Conservation (phyloP, 2,113 vertebrate species). For the Siniperca chuatsi region DNA sequence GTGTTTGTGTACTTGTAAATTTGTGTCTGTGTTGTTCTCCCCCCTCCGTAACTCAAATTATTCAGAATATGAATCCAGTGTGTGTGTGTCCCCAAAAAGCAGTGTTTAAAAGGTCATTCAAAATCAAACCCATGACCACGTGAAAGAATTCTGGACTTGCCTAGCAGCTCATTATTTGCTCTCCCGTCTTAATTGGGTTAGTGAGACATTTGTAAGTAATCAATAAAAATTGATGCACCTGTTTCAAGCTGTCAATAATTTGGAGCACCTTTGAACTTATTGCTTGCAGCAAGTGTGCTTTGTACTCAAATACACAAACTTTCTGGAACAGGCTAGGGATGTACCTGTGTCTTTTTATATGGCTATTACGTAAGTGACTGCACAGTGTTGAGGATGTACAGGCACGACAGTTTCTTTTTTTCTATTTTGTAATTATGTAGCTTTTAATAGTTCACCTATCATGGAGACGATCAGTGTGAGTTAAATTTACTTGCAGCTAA, state of each 20-base stretch:
- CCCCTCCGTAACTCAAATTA: background rate
- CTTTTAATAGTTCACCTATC: background rate
- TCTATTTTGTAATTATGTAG: background rate
- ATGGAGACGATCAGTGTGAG: background rate
- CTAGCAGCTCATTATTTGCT: slow-evolving; percentile 22
- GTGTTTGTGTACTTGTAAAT: background rate
- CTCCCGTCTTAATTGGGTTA: slow-evolving; percentile 1
- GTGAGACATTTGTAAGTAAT: slow-evolving; percentile 35
- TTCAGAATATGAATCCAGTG: background rate
- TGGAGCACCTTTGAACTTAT: background rate
- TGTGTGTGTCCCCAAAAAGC: background rate
- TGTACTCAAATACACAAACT: no score
- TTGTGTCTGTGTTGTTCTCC: background rate
- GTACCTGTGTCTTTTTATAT: background rate
- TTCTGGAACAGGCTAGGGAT: background rate
- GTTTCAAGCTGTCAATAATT: slow-evolving; percentile 17
- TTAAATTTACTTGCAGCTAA: slow-evolving; percentile 3
- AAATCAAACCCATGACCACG: background rate
- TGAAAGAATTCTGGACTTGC: background rate
- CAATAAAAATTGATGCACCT: slow-evolving; percentile 21
- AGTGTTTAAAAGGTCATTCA: background rate
- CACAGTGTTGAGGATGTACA: background rate
- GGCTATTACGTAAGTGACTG: background rate
- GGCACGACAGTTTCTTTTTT: background rate
- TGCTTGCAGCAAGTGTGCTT: background rate